A percentile compares a stretch with the other conserved stretches of the same genome.
phyloP scores from a whole-genome alignment of 2,113 vertebrate species.

The Zosterops borbonicus region DNA sequence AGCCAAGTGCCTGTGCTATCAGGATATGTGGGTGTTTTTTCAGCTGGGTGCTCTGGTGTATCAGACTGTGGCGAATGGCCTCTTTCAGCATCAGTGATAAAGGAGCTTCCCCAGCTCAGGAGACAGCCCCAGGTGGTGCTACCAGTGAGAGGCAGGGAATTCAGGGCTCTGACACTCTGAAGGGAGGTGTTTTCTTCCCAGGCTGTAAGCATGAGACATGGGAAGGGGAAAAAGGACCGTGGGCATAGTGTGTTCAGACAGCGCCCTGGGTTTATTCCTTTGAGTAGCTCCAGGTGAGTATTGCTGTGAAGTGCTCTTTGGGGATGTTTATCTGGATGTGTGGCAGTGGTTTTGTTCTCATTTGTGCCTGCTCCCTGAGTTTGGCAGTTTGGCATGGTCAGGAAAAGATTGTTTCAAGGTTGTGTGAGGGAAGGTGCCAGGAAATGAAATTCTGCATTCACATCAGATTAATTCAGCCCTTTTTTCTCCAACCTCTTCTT shows the following conservation, averaged over 20 bases:
- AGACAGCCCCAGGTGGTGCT: background rate
- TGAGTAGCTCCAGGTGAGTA: background rate
- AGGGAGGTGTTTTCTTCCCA: background rate
- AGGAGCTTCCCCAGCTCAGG: background rate
- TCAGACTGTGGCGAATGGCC: background rate
- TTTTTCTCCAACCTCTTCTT: background rate
- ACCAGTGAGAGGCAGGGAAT: background rate
- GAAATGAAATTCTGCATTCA: background rate
- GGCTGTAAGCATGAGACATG: background rate
- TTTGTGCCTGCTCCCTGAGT: background rate
- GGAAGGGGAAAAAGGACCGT: background rate
- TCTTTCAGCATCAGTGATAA: background rate
- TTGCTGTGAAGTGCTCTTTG: background rate
- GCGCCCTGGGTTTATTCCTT: background rate
- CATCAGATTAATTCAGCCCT: background rate
- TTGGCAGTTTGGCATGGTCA: background rate
- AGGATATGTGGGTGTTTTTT: background rate
- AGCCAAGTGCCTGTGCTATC: background rate
- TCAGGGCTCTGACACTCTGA: background rate
- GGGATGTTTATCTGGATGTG: background rate
- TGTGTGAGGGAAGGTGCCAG: background rate
- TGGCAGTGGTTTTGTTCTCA: background rate
- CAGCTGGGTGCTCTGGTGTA: background rate
- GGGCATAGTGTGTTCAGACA: background rate
- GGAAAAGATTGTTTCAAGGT: background rate